Conservation (phyloP, 2,888 invertebrate species). For the Agrypnus murinus region DNA sequence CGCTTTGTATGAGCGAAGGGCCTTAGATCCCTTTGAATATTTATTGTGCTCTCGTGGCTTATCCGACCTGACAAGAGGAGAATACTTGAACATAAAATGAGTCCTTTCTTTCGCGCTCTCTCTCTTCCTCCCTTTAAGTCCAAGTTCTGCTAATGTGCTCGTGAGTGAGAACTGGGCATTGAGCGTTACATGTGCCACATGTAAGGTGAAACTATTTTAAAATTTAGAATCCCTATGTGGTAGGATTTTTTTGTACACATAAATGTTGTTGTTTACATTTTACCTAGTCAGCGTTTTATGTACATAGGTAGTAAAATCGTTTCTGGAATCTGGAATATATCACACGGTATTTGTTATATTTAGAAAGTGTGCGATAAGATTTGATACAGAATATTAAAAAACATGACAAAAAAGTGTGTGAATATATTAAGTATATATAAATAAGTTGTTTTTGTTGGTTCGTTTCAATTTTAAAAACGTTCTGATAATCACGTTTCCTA, state of each 20-base stretch:
- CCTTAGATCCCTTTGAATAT: constrained; percentile 58
- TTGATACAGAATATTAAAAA: too few species aligned
- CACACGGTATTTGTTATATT: too few species aligned
- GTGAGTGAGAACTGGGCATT: background rate
- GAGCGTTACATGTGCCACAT: background rate
- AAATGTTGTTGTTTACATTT: constrained; percentile 24
- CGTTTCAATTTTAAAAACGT: background rate
- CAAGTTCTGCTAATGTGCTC: constrained; percentile 24
- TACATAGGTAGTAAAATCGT: too few species aligned
- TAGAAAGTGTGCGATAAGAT: too few species aligned
- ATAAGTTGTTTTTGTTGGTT: too few species aligned
- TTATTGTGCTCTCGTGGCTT: constrained; percentile 58
- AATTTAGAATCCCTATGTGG: constrained; percentile 38
- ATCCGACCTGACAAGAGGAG: constrained; percentile 58
- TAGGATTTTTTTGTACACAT: constrained; percentile 31
- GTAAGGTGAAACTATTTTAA: constrained; percentile 39
- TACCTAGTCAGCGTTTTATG: background rate
- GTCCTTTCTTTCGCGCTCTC: constrained; percentile 39
- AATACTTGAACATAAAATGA: constrained; percentile 57
- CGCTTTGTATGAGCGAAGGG: constrained; percentile 53
- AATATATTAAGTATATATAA: too few species aligned
- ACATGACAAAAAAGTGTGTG: too few species aligned
- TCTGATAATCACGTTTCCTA: too few species aligned
- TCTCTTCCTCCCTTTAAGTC: background rate
- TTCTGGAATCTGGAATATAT: too few species aligned